Base-by-base conservation (phyloP, 2,797 vertebrate genomes). In the Monodelphis domestica region DNA sequence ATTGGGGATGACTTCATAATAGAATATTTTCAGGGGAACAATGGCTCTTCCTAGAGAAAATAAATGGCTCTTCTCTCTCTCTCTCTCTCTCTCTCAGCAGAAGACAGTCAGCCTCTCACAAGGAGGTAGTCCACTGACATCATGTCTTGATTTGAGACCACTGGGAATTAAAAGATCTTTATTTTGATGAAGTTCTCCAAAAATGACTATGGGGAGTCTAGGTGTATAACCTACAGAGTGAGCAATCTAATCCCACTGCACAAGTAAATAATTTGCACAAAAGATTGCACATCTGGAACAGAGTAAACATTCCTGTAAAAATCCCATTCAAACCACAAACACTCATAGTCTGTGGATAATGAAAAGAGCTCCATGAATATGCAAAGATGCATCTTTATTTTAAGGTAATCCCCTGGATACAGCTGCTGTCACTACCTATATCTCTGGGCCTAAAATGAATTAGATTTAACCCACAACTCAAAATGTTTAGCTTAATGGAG, bases 1-100 rank as follows among this genome's bases (percentile, higher is more conserved):
- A 92, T 94, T 94, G 33, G 4, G 90, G 93, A 97, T 97, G 97
- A 97, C 78, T 93, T 95, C 96, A 93, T 97, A 97, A 97, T 91
- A 97, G 45, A 97, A 94, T 63, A 92, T 84, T 94, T 45, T 93
- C 90, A 91, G 94, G 98, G 21, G 51, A 98, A 90, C 96, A 54
- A 56, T 55, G 54, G 97, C 89, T 95, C 94, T 93, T 97, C 91
- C 94, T 97, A 91, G 90, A 95, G 91, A 96, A n/a, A n/a, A 94
- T 93, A 97, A 96, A 97, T 90, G 30, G 29, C 95, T 95, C 70
- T 89, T 91, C 55, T 97, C 90, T 96, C 96, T 38, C 96, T 70
- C 89, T 91, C 55, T 97, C 90, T 96, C 96, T 38, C 96, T 45
- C 53, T 11, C 97, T 92, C 95, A 96, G 94, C 10, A 91, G 92